Evolutionary conservation across 37 sponge, comb jelly and placozoan species (phyloP), one percentile per base, ranked within the genome.

Genomic region (Chondrosia reniformis): DNA sequence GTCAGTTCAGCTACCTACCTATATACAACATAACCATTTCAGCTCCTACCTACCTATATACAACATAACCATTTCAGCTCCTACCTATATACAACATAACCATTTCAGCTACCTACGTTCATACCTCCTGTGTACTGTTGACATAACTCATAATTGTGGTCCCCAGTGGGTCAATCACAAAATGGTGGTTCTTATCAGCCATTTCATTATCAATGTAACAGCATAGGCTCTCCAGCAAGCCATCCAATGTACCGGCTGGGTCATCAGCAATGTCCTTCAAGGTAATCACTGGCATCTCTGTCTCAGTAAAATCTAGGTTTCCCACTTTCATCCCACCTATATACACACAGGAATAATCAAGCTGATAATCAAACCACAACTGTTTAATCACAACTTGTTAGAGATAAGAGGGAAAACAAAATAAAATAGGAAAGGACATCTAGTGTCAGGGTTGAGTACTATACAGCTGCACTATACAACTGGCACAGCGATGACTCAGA

Each of bases 101-200:
- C 54, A 49, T 32, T 1, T 43, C 38, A 32, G 34, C 80, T 40
- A 55, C 57, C 30, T 24, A 27, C 5, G 46, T 22, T 40, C 79
- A 5, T 24, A 88, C 84, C 45, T 71, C 19, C 40, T 34, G n/a
- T 7, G 39, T 58, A 45, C 38, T 59, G 41, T 63, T 71, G 44
- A 61, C 22, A 32, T 63, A n/a, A 8, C 71, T 41, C 46, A 46
- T 32, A 4, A 91, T 30, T 15, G 81, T 61, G 3, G 88, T 91
- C 1, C 39, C 84, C 0, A 55, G 27, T n/a, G 85, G 80, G 44
- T 91, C 84, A 40, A 91, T 63, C 45, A 91, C 85, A 80, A 91
- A 87, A 74, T 91, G 80, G 49, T 84, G 88, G 15, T 64, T 61
- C 6, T 37, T 24, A 32, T 76, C 80, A 0, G 81, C 92, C 58